Conservation (phyloP, 2,797 vertebrate species). For the Ctenopoma multispine region DNA sequence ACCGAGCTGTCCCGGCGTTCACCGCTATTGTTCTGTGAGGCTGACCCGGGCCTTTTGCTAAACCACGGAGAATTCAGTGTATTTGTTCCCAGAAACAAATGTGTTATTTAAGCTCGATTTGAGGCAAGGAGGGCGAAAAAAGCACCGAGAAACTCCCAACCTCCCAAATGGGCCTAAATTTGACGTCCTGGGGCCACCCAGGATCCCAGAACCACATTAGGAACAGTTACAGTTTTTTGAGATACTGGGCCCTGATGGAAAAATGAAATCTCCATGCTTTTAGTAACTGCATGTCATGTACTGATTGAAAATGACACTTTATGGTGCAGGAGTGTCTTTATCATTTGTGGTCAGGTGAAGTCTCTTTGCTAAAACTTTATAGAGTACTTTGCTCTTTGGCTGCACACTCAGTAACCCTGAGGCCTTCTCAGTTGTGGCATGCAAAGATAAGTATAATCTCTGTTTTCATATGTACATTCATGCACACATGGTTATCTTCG, state of each 20-base stretch:
- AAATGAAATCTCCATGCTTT: not conserved
- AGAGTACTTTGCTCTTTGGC: not conserved
- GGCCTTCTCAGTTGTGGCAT: not conserved
- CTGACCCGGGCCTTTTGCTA: slow-evolving; percentile 53
- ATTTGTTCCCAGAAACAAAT: slow-evolving; percentile 46
- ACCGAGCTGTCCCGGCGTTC: not conserved
- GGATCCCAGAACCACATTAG: not conserved
- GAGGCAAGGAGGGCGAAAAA: not conserved
- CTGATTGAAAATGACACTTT: not conserved
- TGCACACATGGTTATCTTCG: slow-evolving; percentile 27
- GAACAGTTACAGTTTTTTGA: not conserved
- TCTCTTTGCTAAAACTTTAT: not conserved
- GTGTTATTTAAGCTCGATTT: slow-evolving; percentile 36
- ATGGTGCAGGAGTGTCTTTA: not conserved
- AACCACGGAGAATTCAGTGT: slow-evolving; percentile 14
- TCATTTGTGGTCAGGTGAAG: not conserved
- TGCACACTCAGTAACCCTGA: not conserved
- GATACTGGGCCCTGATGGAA: not conserved
- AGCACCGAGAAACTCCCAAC: not conserved
- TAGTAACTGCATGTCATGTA: not conserved
- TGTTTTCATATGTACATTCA: slow-evolving; percentile 45
- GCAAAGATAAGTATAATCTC: not conserved
- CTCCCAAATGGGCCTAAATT: not conserved
- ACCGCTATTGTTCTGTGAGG: slow-evolving; percentile 62
- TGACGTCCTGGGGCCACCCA: not conserved